Conservation (phyloP, 2,888 invertebrate species). For the Bombylius discolor region DNA sequence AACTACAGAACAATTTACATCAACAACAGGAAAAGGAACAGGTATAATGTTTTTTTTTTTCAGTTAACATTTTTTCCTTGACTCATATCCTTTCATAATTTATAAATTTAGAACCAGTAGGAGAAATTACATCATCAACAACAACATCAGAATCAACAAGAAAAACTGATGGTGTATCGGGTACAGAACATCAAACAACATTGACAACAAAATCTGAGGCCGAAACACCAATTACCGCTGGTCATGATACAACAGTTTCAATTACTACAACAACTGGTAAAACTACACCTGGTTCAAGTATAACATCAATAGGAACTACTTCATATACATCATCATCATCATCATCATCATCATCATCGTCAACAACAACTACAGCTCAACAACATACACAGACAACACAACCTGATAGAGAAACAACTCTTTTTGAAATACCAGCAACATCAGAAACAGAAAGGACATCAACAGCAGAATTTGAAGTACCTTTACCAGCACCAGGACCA, state of each 20-base stretch:
- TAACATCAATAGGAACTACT: constrained; percentile 8
- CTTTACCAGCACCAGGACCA: constrained; percentile 17
- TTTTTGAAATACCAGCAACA: constrained; percentile 25
- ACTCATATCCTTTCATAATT: background rate
- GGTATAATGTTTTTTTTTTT: constrained; percentile 26
- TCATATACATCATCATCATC: constrained; percentile 9
- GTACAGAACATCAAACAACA: constrained; percentile 40
- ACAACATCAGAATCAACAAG: constrained; percentile 15
- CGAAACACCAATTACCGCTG: constrained; percentile 18
- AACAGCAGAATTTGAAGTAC: constrained; percentile 19
- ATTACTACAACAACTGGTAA: constrained; percentile 17
- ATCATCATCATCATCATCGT: constrained; percentile 19
- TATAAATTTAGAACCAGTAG: constrained; percentile 12
- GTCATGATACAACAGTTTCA: constrained; percentile 22
- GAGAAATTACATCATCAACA: constrained; percentile 23
- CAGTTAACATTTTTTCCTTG: too few species aligned
- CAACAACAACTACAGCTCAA: constrained; percentile 25
- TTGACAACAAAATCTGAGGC: constrained; percentile 22
- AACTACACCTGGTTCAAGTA: constrained; percentile 16
- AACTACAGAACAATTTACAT: constrained; percentile 48
- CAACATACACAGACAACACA: constrained; percentile 28
- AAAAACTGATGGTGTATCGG: constrained; percentile 34
- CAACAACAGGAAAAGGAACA: constrained; percentile 42
- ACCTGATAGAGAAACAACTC: constrained; percentile 30
- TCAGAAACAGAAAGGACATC: constrained; percentile 20